Evolutionary conservation across 2,113 vertebrate species (phyloP), one percentile per base, ranked within the genome.

Genomic region (Serinus canaria): DNA sequence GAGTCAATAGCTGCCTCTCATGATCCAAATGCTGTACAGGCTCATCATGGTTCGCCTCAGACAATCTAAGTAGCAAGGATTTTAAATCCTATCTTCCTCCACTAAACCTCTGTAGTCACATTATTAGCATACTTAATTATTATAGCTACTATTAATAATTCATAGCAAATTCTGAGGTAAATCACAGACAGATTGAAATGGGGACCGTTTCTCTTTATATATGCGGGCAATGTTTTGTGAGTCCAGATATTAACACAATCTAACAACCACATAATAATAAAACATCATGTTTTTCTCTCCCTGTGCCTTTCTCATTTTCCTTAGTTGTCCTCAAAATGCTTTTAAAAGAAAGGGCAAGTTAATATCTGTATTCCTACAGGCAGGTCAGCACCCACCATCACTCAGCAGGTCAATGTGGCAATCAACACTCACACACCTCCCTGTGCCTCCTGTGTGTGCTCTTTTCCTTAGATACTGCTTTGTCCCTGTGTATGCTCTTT

Each of bases 391-490:
- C 37, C 35, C 28, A 6, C 10, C 11, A 39, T 35, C 47, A 3
- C 31, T 37, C 37, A 25, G 59, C 30, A 19, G 63, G 31, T 33
- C 49, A 15, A 0, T 2, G 39, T 33, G 70, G 11, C 52, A 27
- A 3, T 52, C 22, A 3, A 0, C 20, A 15, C 37, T 9, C 11
- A 16, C 62, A 3, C 55, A n/a, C 18, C 22, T 62, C 21, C 31
- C 17, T 10, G 0, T 23, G 43, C 50, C 23, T 67, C 37, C 19
- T 33, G 0, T 8, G 2, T 11, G 0, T 3, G 30, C 5, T 43
- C 53, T 27, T 67, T 60, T 73, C 46, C 35, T 62, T 10, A 4
- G 37, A 2, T 5, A 4, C 4, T 16, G 33, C 27, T 75, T 70
- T 35, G 66, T 23, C 37, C 37, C 19, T 33, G 0, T 8, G 2